These are phyloP conservation scores for Xestia c-nigrum DNA, from an alignment of 2,888 invertebrate species.

Conservation along the genomic window DNA sequence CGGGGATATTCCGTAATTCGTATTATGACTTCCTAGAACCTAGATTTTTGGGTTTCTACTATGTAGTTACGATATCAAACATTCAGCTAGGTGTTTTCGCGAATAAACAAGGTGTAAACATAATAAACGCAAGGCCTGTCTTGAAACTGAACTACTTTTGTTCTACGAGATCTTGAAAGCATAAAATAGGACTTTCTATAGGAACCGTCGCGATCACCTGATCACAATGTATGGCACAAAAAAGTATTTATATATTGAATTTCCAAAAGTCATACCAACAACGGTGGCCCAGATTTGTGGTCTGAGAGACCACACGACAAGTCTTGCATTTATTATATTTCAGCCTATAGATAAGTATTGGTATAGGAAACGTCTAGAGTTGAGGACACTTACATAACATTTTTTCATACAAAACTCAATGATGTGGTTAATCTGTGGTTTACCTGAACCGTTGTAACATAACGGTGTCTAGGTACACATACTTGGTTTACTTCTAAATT, in stretches of 20 bases:
- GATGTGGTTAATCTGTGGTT: conserved; percentile 38
- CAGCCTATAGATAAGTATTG: neutral
- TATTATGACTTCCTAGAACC: neutral
- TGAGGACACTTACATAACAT: neutral
- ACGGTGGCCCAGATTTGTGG: too few relatives aligned
- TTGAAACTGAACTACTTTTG: neutral
- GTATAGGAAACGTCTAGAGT: neutral
- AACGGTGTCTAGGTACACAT: conserved; percentile 8
- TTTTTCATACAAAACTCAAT: conserved; percentile 21
- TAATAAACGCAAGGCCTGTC: too few relatives aligned
- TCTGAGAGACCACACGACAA: too few relatives aligned
- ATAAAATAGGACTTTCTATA: too few relatives aligned
- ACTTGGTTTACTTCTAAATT: conserved; percentile 20
- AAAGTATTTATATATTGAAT: too few relatives aligned
- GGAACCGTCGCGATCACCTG: too few relatives aligned
- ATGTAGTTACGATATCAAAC: neutral
- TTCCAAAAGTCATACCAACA: too few relatives aligned
- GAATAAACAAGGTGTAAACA: too few relatives aligned
- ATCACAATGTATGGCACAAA: too few relatives aligned
- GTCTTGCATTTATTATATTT: too few relatives aligned
- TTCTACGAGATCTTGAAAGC: neutral
- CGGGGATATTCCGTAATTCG: neutral
- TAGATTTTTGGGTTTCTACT: conserved; percentile 1
- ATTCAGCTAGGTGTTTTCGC: neutral
- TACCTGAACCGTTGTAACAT: conserved; percentile 9